Percentiles rank a stretch among this genome's conserved stretches.
These are phyloP conservation scores for Electrophaes corylata DNA, from an alignment of 2,888 invertebrate genomes.

Conservation along the genomic window DNA sequence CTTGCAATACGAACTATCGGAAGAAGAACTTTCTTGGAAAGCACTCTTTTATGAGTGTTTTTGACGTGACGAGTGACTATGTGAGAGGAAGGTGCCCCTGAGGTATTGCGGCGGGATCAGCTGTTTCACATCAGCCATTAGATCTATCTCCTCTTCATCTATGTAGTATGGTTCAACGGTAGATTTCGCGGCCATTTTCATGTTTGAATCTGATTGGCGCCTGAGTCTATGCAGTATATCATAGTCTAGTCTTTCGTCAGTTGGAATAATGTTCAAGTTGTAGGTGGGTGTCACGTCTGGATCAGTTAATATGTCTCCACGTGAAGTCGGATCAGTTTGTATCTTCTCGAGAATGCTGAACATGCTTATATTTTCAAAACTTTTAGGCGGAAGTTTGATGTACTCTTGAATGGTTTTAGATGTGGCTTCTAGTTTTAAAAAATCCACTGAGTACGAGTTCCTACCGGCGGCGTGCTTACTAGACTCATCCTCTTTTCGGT, in stretches of 20 bases:
- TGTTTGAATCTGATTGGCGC: slow-evolving; percentile 55
- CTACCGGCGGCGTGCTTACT: neutral
- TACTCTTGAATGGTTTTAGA: slow-evolving; percentile 67
- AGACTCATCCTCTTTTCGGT: neutral
- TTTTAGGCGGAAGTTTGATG: slow-evolving; percentile 71
- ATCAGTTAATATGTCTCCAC: slow-evolving; percentile 51
- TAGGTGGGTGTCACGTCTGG: slow-evolving; percentile 66
- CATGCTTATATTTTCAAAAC: slow-evolving; percentile 54
- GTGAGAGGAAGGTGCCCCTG: no score
- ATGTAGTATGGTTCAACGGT: slow-evolving; percentile 62
- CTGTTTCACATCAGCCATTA: slow-evolving; percentile 61
- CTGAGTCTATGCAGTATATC: neutral
- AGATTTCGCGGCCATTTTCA: slow-evolving; percentile 58
- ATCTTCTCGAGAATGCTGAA: slow-evolving; percentile 58
- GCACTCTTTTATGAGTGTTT: no score
- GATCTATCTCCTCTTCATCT: slow-evolving; percentile 60
- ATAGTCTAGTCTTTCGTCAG: neutral
- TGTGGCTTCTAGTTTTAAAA: slow-evolving; percentile 67
- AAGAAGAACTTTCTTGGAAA: no score
- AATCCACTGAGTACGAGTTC: slow-evolving; percentile 60
- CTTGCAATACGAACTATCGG: no score
- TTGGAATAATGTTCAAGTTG: slow-evolving; percentile 59
- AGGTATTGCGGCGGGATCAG: slow-evolving; percentile 59
- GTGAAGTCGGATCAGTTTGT: slow-evolving; percentile 63
- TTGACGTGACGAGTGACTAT: no score